Conservation (phyloP, 1,140 invertebrate genomes). For the Bicyclus anynana region DNA sequence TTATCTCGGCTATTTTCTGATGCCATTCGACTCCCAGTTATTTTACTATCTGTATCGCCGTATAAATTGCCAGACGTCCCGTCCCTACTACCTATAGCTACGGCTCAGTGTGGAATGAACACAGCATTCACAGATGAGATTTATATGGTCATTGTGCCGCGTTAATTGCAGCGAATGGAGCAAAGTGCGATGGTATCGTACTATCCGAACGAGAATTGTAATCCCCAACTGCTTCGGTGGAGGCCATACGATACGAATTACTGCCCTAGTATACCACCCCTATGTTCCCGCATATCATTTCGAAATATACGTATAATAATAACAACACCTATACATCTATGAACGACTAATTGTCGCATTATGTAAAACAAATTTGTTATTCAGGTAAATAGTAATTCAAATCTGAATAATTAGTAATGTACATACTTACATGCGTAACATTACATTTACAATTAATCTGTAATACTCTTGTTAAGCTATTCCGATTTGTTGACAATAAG, state of each 20-base stretch:
- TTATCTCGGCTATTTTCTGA: slow-evolving; percentile 30
- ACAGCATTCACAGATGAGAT: slow-evolving; percentile 61
- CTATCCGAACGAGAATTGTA: slow-evolving; percentile 56
- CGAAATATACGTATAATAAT: not conserved
- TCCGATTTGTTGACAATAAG: no score
- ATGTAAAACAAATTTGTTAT: no score
- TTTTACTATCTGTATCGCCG: slow-evolving; percentile 16
- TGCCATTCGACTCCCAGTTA: slow-evolving; percentile 9
- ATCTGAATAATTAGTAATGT: no score
- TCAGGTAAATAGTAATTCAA: no score
- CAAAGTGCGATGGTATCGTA: slow-evolving; percentile 62
- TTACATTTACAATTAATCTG: no score
- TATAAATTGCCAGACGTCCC: slow-evolving; percentile 24
- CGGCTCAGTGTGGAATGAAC: slow-evolving; percentile 46
- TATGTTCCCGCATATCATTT: not conserved
- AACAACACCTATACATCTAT: not conserved
- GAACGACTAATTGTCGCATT: no score
- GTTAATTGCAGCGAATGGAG: slow-evolving; percentile 70
- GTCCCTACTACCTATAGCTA: slow-evolving; percentile 24
- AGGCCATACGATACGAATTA: slow-evolving; percentile 23
- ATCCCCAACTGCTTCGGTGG: slow-evolving; percentile 41
- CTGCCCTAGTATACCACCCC: slow-evolving; percentile 7
- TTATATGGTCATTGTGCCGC: slow-evolving; percentile 70
- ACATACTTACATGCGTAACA: no score
- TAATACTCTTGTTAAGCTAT: no score